Evolutionary conservation across 1,140 invertebrate species (phyloP), one percentile per base, ranked within the genome.

Genomic region (Pentalonia nigronervosa): DNA sequence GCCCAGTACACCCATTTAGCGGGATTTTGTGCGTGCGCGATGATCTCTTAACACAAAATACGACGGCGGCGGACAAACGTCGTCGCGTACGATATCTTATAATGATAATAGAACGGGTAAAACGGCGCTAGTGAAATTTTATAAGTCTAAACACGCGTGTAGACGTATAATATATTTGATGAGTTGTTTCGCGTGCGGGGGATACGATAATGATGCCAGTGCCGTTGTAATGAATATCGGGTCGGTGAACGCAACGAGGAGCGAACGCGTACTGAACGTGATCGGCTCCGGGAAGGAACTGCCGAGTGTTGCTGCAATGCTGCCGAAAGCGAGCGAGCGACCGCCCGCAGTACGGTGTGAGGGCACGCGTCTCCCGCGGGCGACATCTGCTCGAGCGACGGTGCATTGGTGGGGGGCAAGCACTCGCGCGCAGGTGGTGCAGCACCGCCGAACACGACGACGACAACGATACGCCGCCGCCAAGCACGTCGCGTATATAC

Each of bases 1-100:
- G 45, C 91, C 81, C 21, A 93, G 81, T 53, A 93, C 91, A 93
- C 91, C 91, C 91, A 93, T 93, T 93, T 86, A 93, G 84, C 60
- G 53, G 89, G 36, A 89, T 89, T 88, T 41, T 21, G 25, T 47
- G 53, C 36, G 89, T 20, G 53, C 36, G 89, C 36, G 89, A 67
- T n/a, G 89, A 67, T 60, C 23, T 30, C 41, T 90, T 21, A 76
- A 76, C 60, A 23, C 48, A 2, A 56, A 56, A 50, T 41, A 6
- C 21, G 50, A 53, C 50, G 50, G 50, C 88, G 88, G 21, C 88
- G 84, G 84, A 41, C 21, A 48, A 21, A 41, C 88, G 60, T 76
- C 60, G 48, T 48, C 45, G 86, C 47, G 86, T 87, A 30, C 86
- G 86, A 9, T n/a, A 50, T 48, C 20, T 48, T 48, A 87, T 48